Base-by-base conservation (phyloP, 1,140 invertebrate genomes). In the Paramacrobiotus metropolitanus region DNA sequence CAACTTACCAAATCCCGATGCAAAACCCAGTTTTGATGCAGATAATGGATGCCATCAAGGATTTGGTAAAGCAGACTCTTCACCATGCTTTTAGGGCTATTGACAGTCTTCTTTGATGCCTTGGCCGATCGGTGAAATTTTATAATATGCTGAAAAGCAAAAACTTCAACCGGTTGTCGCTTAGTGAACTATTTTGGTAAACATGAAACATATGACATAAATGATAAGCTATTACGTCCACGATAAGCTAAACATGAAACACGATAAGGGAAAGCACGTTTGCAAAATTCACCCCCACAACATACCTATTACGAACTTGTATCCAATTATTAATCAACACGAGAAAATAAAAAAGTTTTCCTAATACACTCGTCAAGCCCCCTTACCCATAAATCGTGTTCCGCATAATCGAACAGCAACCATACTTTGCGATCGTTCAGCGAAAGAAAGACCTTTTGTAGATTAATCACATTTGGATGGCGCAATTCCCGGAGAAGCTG, bases 1-100 rank as follows among this genome's bases (percentile, higher is more conserved):
- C 61, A 60, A 28, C 72, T 80, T 78, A 88, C 85, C 78, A 97
- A 78, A 81, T 99, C 94, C 76, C 94, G 81, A 75, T 99, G 95
- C 31, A 99, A 77, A 62, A 99, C 92, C 95, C 95, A 99, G 74
- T 99, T 99, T 64, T 87, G 87, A 80, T 99, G 95, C 68, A 99
- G 78, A 78, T 99, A 99, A 76, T 97, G 89, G 70, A 99, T 99
- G 45, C 95, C 95, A 78, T 96, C 91, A 61, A 99, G 76, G 70
- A 99, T 98, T 78, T 99, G 95, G 78, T 94, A 97, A 0, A 99
- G 75, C 29, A 99, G 76, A 62, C 89, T 95, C 76, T 99, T 99
- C 0, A 98, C 90, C 89, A 95, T 95, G 61, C 85, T 87, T 72
- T 90, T 92, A 15, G 93, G 89, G 20, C 95, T 90, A 77, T 91